phyloP scores from a whole-genome alignment of 2,888 invertebrate genomes.

The Chirona hameri region DNA sequence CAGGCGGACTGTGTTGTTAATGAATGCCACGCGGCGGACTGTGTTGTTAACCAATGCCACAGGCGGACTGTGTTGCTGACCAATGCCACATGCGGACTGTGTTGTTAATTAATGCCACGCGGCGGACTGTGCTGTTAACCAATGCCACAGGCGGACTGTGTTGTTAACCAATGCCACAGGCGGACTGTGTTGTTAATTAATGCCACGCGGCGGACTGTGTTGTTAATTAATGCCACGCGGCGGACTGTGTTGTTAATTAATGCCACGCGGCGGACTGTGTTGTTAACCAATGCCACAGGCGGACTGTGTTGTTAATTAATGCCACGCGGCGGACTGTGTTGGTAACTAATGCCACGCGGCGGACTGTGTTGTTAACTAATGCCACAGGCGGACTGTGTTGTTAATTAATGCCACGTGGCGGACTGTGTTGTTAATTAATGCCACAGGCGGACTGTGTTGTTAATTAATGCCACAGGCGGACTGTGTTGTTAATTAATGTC shows the following conservation, averaged over 20 bases:
- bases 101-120: constrained; percentile 55
- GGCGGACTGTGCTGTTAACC: constrained; percentile 60
- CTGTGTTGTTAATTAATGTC: constrained; percentile 54
- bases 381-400: no score
- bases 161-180: constrained; percentile 44
- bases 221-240: constrained; percentile 51
- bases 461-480: constrained; percentile 52
- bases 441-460: constrained; percentile 62
- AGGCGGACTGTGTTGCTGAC: constrained; percentile 60
- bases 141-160: constrained; percentile 60
- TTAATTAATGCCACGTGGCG: no score
- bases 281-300: no score
- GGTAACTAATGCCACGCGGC: constrained; percentile 53
- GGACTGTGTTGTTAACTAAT: constrained; percentile 56
- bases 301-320: no score
- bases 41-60: constrained; percentile 51
- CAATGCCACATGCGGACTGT: constrained; percentile 58
- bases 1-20: constrained; percentile 61
- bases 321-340: constrained; percentile 68
- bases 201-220: constrained; percentile 70
- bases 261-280: constrained; percentile 66
- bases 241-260: constrained; percentile 58
- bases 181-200: no score
- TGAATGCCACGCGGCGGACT: constrained; percentile 59
- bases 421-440: constrained; percentile 56